These are phyloP conservation scores for Ornithoptera alexandrae DNA, from an alignment of 2,888 invertebrate species.

Conservation along the genomic window DNA sequence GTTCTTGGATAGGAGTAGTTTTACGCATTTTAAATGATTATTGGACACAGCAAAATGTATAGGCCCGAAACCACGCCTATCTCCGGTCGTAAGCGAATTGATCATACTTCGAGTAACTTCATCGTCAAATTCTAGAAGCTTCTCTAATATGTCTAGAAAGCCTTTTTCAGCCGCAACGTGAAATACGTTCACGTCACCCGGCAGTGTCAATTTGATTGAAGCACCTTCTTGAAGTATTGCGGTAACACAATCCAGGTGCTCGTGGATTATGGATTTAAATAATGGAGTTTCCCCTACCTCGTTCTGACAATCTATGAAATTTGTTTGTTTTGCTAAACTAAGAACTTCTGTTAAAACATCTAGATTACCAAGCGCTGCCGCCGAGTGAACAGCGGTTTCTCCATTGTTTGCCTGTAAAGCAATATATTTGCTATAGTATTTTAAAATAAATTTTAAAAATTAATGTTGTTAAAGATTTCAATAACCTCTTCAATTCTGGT, in stretches of 20 bases:
- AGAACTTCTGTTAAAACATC: conserved; percentile 76
- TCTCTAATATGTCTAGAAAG: conserved; percentile 74
- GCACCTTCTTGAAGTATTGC: conserved; percentile 72
- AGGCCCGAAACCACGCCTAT: conserved; percentile 69
- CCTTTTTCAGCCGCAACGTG: conserved; percentile 81
- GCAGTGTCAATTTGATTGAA: conserved; percentile 61
- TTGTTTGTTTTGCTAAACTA: conserved; percentile 67
- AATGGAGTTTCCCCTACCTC: conserved; percentile 73
- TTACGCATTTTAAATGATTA: conserved; percentile 70
- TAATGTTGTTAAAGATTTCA: too few relatives aligned
- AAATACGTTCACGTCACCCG: conserved; percentile 77
- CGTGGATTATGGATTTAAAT: conserved; percentile 66
- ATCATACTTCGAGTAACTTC: conserved; percentile 51
- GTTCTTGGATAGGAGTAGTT: conserved; percentile 63
- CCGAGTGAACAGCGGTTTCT: conserved; percentile 78
- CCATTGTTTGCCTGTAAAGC: conserved; percentile 66
- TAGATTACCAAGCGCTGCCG: conserved; percentile 71
- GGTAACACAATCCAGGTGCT: conserved; percentile 64
- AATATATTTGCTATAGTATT: not conserved
- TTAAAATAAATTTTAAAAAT: not conserved
- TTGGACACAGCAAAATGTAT: conserved; percentile 79
- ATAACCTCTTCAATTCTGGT: too few relatives aligned
- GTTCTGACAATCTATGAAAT: conserved; percentile 70
- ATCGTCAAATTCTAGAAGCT: conserved; percentile 70
- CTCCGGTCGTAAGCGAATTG: conserved; percentile 57